phyloP scores from a whole-genome alignment of 2,888 invertebrate species.

The Chloroclysta siterata region DNA sequence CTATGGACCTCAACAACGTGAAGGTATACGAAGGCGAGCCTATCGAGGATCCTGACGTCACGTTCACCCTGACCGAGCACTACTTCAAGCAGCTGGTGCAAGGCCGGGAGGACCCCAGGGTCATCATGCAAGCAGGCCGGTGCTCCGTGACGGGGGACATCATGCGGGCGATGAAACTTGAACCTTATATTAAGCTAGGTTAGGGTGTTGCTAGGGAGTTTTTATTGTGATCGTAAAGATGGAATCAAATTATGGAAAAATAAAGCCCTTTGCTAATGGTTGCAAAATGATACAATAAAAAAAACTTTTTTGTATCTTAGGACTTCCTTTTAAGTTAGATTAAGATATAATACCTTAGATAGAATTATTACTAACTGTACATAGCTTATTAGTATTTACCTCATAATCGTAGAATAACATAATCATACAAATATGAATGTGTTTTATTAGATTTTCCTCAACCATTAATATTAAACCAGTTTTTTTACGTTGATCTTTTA shows the following conservation, averaged over 20 bases:
- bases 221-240: too few relatives aligned
- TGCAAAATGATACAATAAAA: too few relatives aligned
- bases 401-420: not conserved
- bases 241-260: too few relatives aligned
- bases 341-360: too few relatives aligned
- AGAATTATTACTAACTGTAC: not conserved
- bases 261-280: too few relatives aligned
- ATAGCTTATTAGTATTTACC: not conserved
- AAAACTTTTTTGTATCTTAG: too few relatives aligned
- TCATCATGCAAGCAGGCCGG: conserved; percentile 76
- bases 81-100: conserved; percentile 74
- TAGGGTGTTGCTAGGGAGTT: conserved; percentile 38
- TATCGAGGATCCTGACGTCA: conserved; percentile 74
- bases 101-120: conserved; percentile 70
- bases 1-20: conserved; percentile 74
- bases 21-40: conserved; percentile 77
- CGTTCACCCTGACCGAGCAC: conserved; percentile 76
- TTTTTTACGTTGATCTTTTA: not conserved
- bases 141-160: conserved; percentile 82
- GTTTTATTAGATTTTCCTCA: not conserved
- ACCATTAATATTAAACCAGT: not conserved
- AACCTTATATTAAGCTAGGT: conserved; percentile 74
- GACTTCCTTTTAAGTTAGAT: too few relatives aligned
- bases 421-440: not conserved
- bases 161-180: conserved; percentile 82